Evolutionary conservation across 2,888 invertebrate species (phyloP), one percentile per base, ranked within the genome.

Genomic region (Leptopilina myrica): DNA sequence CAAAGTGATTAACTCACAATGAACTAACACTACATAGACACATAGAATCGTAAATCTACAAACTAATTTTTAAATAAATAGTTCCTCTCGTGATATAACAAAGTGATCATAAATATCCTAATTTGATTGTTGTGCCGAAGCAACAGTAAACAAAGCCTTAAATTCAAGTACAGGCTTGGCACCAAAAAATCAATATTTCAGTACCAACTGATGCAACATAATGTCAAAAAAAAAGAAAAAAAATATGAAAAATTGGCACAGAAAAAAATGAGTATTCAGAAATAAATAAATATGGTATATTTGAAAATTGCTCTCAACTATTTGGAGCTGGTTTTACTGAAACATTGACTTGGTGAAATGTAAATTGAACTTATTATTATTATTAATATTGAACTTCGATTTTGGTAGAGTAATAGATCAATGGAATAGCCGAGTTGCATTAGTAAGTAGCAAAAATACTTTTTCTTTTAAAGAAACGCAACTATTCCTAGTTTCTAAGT

Each of bases 361-460:
- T 56, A 33, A 73, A 69, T 43, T 43, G 43, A 62, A 49, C 11
- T 49, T 49, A 49, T 49, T 49, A 11, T 49, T 49, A 49, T 49
- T 49, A 49, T 49, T 49, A 49, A 11, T 49, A 49, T 65, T 76
- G 26, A 80, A 82, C 79, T 80, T 80, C 82, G 80, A 82, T 82
- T 82, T 82, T 80, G 80, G 82, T 82, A 82, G 79, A 75, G 79
- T 80, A 79, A 80, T 82, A 80, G 59, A 80, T 76, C 78, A 76
- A 62, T 15, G 62, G 12, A 53, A 64, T 64, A 76, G 64, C 33
- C 43, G 56, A 73, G 73, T 73, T 73, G 56, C 53, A 40, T 9
- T 56, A n/a, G n/a, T 53, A 56, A 73, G 73, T 56, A 73, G 33
- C 33, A 73, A 73, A 73, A 73, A 40, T 73, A 73, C 56, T 73